phyloP scores from a whole-genome alignment of 1,140 invertebrate species.

The Andricus grossulariae region DNA sequence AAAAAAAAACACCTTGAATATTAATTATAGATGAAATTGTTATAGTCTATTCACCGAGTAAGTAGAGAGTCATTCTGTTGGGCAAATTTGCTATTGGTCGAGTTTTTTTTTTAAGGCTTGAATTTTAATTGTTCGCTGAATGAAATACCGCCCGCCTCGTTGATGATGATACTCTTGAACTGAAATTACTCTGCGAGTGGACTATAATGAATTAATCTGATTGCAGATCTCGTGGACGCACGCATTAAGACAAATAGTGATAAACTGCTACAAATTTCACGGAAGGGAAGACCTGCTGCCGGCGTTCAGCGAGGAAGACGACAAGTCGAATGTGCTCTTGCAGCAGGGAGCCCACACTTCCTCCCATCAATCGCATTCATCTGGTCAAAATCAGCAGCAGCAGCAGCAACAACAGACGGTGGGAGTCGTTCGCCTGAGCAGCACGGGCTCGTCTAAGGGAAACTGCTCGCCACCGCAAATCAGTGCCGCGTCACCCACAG shows the following conservation, averaged over 20 bases:
- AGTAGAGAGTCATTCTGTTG: too few species aligned
- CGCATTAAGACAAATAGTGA: constrained; percentile 96
- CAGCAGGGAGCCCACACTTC: constrained; percentile 71
- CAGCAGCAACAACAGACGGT: constrained; percentile 77
- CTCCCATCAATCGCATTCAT: constrained; percentile 48
- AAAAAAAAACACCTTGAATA: too few species aligned
- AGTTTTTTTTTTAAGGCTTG: too few species aligned
- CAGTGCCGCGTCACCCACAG: constrained; percentile 76
- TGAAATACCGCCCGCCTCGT: too few species aligned
- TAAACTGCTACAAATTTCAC: constrained; percentile 99
- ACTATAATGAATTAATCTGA: background rate
- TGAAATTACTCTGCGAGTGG: too few species aligned
- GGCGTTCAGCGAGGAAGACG: constrained; percentile 94
- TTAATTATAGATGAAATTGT: constrained; percentile 4
- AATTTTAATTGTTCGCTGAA: too few species aligned
- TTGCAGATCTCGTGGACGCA: constrained; percentile 97
- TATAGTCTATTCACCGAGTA: too few species aligned
- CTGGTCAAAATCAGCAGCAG: constrained; percentile 67
- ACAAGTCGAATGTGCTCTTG: constrained; percentile 78
- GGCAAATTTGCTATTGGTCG: too few species aligned
- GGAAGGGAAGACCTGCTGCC: constrained; percentile 96
- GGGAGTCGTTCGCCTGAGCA: constrained; percentile 81
- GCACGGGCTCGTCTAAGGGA: constrained; percentile 76
- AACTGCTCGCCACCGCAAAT: constrained; percentile 77
- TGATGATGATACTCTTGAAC: too few species aligned